phyloP scores from a whole-genome alignment of 1,140 invertebrate genomes.

The Drosophila sulfurigaster region DNA sequence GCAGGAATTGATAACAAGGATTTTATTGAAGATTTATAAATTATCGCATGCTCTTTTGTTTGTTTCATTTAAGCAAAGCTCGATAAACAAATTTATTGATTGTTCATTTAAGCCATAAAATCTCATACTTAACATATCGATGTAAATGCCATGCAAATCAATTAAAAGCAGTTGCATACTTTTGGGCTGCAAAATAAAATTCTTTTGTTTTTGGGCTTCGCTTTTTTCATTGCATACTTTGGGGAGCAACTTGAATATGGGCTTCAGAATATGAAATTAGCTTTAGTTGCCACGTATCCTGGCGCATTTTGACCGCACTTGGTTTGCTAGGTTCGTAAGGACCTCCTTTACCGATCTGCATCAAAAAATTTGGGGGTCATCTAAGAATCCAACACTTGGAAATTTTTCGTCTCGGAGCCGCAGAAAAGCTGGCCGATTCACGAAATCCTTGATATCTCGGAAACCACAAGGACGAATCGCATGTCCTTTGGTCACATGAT shows the following conservation, averaged over 20 bases:
- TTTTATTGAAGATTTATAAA: not conserved
- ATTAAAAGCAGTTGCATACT: not conserved
- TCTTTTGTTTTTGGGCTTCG: too few relatives aligned
- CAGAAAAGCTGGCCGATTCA: too few relatives aligned
- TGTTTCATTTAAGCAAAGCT: too few relatives aligned
- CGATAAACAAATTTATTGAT: not conserved
- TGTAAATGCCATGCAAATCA: too few relatives aligned
- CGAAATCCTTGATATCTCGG: too few relatives aligned
- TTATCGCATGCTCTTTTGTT: not conserved
- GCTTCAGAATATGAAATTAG: not conserved
- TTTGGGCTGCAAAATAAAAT: not conserved
- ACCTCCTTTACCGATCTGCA: not conserved
- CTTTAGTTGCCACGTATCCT: not conserved
- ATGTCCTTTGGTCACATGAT: too few relatives aligned
- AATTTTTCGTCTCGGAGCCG: not conserved
- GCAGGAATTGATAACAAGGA: too few relatives aligned
- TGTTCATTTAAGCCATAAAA: not conserved
- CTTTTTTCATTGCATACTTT: too few relatives aligned
- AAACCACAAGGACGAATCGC: too few relatives aligned
- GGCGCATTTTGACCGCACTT: not conserved
- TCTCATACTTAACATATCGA: not conserved
- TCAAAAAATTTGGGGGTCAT: not conserved
- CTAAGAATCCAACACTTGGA: not conserved
- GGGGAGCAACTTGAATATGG: rapidly evolving
- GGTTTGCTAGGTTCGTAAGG: not conserved